Evolutionary conservation across 2,797 vertebrate species (phyloP).

Genomic region (Avahi laniger): DNA sequence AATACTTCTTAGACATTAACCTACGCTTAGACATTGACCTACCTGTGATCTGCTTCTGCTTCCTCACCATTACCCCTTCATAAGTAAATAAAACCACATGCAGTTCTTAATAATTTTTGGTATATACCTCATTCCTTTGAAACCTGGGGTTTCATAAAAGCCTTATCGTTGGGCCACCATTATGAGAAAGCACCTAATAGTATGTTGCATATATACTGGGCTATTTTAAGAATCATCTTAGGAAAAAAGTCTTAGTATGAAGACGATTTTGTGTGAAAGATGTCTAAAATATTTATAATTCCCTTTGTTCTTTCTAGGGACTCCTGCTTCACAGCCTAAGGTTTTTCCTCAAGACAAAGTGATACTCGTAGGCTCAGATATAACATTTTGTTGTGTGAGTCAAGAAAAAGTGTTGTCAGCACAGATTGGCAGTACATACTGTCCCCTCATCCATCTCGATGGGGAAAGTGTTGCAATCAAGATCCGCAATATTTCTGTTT

Average conservation of each 20-base stretch:
- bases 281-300: not conserved
- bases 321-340: not conserved
- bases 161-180: not conserved
- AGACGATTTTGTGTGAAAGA: not conserved
- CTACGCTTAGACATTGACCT: not conserved
- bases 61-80: not conserved
- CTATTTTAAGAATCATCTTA: not conserved
- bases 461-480: slow-evolving; percentile 80
- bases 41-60: not conserved
- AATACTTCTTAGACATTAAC: not conserved
- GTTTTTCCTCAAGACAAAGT: slow-evolving; percentile 84
- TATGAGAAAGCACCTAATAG: not conserved
- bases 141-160: not conserved
- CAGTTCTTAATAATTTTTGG: not conserved
- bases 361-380: slow-evolving; percentile 82
- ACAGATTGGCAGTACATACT: slow-evolving; percentile 62
- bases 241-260: not conserved
- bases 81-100: not conserved
- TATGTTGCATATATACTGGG: not conserved
- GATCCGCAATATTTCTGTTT: slow-evolving; percentile 80
- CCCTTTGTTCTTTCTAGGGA: slow-evolving; percentile 64
- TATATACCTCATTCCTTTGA: not conserved
- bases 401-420: slow-evolving; percentile 34
- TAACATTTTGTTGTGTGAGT: slow-evolving; percentile 85
- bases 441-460: slow-evolving; percentile 75